Base-by-base conservation (phyloP, 1,140 invertebrate genomes). In the Drosophila athabasca region DNA sequence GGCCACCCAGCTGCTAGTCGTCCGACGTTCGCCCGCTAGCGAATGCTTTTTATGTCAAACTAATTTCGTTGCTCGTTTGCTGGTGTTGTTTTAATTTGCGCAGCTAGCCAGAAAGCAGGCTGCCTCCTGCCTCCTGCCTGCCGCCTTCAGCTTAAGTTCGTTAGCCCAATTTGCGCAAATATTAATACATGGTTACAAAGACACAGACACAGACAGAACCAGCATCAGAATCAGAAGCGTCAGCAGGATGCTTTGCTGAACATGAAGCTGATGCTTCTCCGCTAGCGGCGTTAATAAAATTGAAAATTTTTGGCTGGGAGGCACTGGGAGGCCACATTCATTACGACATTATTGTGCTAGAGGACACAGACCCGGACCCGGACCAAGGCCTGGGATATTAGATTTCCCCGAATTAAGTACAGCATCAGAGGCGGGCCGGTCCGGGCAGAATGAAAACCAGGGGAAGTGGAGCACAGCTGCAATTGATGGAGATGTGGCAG, bases 101-200 rank as follows among this genome's bases (percentile, higher is more conserved):
- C 82, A 81, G 73, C 68, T 73, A 77, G 60, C 31, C 62, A 45
- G 50, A 69, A 66, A 54, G 62, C 41, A 58, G 48, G 55, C 49
- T 70, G 44, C 70, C 60, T 67, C 62, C 76, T 75, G 29, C 29
- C 35, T 39, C 2, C 29, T 0, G 29, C 31, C 49, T 65, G 44
- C 71, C 57, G 72, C 67, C 76, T 71, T 43, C 59, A 39, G 82
- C 82, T 87, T 87, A 85, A 82, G 82, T 87, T 85, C 78, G 82
- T 85, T 85, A 85, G 82, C 78, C 82, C 82, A 85, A 85, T 85
- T 85, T 81, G 78, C 65, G 70, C 74, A 87, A 82, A 82, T 85
- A 85, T 85, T 87, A 85, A 87, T 85, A 82, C 79, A 82, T 87
- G 82, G 82, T 61, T 77, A 68, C 83, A 81, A 87, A 81, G 68